A percentile compares a stretch with the other conserved stretches of the same genome.
Conservation (phyloP, 2,888 invertebrate genomes). For the Nesidiocoris tenuis region DNA sequence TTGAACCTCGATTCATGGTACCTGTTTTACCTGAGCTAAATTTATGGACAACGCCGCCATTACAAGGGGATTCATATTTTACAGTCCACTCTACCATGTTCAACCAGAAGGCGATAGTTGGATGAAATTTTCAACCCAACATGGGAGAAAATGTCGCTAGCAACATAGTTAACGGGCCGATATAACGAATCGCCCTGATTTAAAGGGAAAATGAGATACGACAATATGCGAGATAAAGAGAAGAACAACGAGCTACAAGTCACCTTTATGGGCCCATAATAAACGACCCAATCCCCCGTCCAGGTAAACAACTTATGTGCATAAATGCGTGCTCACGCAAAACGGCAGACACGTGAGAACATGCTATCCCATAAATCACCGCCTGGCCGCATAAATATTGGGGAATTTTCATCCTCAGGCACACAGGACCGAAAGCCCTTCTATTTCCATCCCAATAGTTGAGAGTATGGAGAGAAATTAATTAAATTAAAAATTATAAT, state of each 20-base stretch:
- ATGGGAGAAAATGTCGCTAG: not conserved
- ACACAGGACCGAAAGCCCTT: too few species aligned
- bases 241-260: not conserved
- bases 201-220: not conserved
- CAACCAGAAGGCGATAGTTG: not conserved
- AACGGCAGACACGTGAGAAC: not conserved
- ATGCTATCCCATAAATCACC: not conserved
- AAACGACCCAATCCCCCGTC: not conserved
- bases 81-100: not conserved
- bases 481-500: too few species aligned
- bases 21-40: too few species aligned
- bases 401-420: not conserved
- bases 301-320: not conserved
- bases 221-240: not conserved
- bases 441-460: too few species aligned
- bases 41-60: too few species aligned
- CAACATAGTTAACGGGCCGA: not conserved
- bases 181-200: not conserved
- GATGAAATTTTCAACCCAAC: not conserved
- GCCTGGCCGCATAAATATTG: not conserved
- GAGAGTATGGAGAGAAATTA: too few species aligned
- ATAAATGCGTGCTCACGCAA: not conserved
- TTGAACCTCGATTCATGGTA: too few species aligned
- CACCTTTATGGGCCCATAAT: not conserved
- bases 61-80: too few species aligned